Evolutionary conservation across 1,140 invertebrate species (phyloP).

Genomic region (Drosophila paulistorum): DNA sequence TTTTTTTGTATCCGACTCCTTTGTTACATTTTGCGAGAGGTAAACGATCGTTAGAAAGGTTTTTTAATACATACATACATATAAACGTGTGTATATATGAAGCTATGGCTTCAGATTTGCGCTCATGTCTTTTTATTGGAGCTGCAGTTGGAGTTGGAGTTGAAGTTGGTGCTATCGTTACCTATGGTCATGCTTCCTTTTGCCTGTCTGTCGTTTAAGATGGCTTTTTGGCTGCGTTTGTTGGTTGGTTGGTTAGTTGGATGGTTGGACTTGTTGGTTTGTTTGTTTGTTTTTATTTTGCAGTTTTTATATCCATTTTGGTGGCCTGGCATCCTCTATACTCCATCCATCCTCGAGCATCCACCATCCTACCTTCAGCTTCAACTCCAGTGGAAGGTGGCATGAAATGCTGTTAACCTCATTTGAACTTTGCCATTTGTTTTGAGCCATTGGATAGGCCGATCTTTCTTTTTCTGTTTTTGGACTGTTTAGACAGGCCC

Average conservation of each 20-base stretch:
- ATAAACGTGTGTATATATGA: conserved; percentile 45
- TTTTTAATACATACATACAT: conserved; percentile 28
- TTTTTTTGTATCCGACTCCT: conserved; percentile 61
- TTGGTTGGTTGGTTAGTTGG: conserved; percentile 59
- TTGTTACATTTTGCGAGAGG: conserved; percentile 81
- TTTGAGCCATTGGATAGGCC: conserved; percentile 78
- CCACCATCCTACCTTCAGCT: conserved; percentile 36
- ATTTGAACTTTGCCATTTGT: conserved; percentile 81
- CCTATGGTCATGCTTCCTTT: conserved; percentile 70
- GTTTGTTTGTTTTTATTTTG: conserved; percentile 53
- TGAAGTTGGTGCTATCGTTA: conserved; percentile 54
- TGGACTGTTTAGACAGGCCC: conserved; percentile 62
- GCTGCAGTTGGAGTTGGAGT: conserved; percentile 44
- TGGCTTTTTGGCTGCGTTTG: conserved; percentile 67
- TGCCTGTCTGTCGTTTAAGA: conserved; percentile 77
- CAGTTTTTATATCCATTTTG: conserved; percentile 67
- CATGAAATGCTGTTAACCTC: conserved; percentile 81
- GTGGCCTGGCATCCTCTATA: conserved; percentile 55
- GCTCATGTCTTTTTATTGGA: conserved; percentile 79
- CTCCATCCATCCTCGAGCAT: conserved; percentile 27
- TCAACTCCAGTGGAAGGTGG: conserved; percentile 56
- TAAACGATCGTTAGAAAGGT: conserved; percentile 82
- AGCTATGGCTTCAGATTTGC: conserved; percentile 69
- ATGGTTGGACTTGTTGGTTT: conserved; percentile 52
- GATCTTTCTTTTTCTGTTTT: conserved; percentile 63